Percentiles rank a stretch among this genome's conserved stretches.
Evolutionary conservation across 2,797 vertebrate species (phyloP).

Genomic region (Alfaro cultratus): DNA sequence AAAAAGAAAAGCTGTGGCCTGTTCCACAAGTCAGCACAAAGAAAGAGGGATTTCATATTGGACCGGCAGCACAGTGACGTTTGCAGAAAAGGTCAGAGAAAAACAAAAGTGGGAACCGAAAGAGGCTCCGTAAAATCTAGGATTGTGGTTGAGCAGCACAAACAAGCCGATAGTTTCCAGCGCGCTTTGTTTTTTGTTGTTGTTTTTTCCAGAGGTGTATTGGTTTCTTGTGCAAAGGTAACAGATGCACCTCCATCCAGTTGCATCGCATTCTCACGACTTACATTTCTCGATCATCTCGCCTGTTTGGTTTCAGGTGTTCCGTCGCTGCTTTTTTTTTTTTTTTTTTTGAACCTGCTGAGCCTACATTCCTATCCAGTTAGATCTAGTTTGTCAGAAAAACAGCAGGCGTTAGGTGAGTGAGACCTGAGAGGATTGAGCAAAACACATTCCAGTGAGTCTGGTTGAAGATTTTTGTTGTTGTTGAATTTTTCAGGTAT

Average conservation of each 20-base stretch:
- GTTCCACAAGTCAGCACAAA: conserved; percentile 38
- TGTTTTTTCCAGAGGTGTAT: neutral
- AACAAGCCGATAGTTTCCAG: neutral
- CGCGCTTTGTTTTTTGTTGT: too few species aligned
- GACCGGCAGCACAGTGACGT: conserved; percentile 19
- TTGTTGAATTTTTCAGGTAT: conserved; percentile 27
- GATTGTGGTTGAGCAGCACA: neutral
- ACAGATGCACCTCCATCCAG: conserved; percentile 5
- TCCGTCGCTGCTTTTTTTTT: conserved; percentile 30
- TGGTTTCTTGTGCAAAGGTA: conserved; percentile 4
- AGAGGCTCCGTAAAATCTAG: conserved; percentile 14
- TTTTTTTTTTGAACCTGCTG: conserved; percentile 21
- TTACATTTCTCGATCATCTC: conserved; percentile 30
- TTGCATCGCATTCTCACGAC: conserved; percentile 4
- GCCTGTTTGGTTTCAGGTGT: neutral
- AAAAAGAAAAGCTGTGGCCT: conserved; percentile 35
- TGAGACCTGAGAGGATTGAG: conserved; percentile 30
- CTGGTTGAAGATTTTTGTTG: conserved; percentile 8
- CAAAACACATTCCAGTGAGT: conserved; percentile 31
- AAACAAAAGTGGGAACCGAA: conserved; percentile 10
- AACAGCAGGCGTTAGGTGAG: conserved; percentile 46
- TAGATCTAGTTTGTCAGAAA: conserved; percentile 48
- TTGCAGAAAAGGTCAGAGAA: conserved; percentile 14
- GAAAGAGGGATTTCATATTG: conserved; percentile 15
- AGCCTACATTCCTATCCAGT: conserved; percentile 47